Base-by-base conservation (phyloP, 2,113 vertebrate species). In the Phodopus roborovskii region DNA sequence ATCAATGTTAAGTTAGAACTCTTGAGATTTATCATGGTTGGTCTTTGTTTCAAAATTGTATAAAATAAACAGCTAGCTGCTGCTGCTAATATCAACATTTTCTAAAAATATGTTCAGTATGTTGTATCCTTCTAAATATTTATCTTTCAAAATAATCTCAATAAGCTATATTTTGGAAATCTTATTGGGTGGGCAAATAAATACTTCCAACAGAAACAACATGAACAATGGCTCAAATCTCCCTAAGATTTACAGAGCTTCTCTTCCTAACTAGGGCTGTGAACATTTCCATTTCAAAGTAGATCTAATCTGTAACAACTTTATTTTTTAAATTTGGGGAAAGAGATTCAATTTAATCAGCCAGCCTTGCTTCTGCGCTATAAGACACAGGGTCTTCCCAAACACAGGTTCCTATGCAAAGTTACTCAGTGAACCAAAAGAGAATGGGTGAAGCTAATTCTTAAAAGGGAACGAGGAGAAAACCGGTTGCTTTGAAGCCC, bases 71-170 rank as follows among this genome's bases (percentile, higher is more conserved):
- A 97, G 92, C 74, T 87, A 93, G 79, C 88, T 94, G 93, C 96
- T 88, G 93, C 84, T 97, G 86, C 82, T 94, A 97, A 82, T 33
- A 94, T 97, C 96, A 98, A 97, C 78, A 96, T 92, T 68, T 95
- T 97, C 87, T 96, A 89, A 97, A 93, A 73, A 97, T 73, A 97
- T 89, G 97, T 83, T 9, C 2, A 95, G 1, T 64, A 85, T 96
- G 82, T 96, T 91, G 97, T 97, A 88, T 87, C 70, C 1, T 94
- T 91, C 16, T 96, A 98, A 97, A 97, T 98, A 98, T 97, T 98
- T 98, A 90, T 42, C 88, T 96, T 98, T 94, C 75, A 48, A 81
- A 62, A 94, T 96, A 97, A 97, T 95, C 88, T 42, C 68, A 90
- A n/a, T 96, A 94, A 28, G 12, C 92, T 26, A 53, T 91, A 97